Conservation (phyloP, 2,888 invertebrate genomes). For the Nemotelus nigrinus region DNA sequence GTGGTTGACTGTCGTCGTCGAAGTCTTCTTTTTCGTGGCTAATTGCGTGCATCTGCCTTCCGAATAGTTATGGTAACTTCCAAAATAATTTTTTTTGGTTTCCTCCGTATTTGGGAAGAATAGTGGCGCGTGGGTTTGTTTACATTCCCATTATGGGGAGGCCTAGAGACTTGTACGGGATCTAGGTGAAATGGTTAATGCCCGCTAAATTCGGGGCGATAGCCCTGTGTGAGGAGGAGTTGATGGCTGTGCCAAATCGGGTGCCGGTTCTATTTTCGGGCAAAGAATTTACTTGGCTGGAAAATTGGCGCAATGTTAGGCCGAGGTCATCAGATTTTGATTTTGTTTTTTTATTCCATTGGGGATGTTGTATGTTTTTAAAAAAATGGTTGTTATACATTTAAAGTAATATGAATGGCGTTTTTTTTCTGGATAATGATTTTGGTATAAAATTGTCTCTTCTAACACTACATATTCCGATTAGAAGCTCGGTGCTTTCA, state of each 20-base stretch:
- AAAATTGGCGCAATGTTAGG: background rate
- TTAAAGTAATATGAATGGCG: no score
- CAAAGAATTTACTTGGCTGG: background rate
- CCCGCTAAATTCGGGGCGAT: slow-evolving; percentile 19
- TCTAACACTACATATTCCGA: no score
- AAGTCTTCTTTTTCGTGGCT: background rate
- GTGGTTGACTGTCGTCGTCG: background rate
- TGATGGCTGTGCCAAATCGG: background rate
- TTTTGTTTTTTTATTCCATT: no score
- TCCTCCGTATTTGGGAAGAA: slow-evolving; percentile 13
- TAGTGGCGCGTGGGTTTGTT: slow-evolving; percentile 45
- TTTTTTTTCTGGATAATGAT: no score
- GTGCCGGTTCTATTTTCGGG: background rate
- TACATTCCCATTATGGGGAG: slow-evolving; percentile 47
- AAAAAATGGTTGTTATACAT: no score
- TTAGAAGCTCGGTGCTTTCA: no score
- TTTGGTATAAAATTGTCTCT: no score
- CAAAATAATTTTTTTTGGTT: background rate
- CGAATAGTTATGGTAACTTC: background rate
- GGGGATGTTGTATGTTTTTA: no score
- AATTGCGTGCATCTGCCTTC: background rate
- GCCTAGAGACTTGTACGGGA: slow-evolving; percentile 15
- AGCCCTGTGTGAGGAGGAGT: background rate
- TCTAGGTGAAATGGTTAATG: slow-evolving; percentile 41
- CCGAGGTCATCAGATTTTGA: background rate